Base-by-base conservation (phyloP, 2,797 vertebrate species). In the Phoebastria nigripes region DNA sequence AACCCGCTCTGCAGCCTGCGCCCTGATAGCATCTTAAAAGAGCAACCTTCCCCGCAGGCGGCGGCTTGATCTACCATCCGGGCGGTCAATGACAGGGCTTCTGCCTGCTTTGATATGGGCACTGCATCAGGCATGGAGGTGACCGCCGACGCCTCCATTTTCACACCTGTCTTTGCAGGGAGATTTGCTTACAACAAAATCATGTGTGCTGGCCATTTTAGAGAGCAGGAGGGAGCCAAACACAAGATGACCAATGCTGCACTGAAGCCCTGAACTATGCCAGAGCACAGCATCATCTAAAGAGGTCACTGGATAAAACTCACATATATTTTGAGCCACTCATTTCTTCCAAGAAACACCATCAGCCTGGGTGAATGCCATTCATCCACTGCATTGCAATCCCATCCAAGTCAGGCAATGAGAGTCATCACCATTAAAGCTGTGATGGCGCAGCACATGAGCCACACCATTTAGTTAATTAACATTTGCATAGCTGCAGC, bases 121-220 rank as follows among this genome's bases (percentile, higher is more conserved):
- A 24, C 28, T 7, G 15, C 65, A 21, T 47, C 12, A 17, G 62
- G 69, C 18, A 0, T 10, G 83, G 61, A 85, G 71, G 41, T 28
- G 24, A 51, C 21, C 2, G 1, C 24, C 1, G 2, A 41, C 4
- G 1, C 44, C 5, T 59, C 51, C n/a, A 10, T 65, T 49, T 63
- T 85, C 74, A 66, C 42, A 6, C 20, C 9, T 7, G 16, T 56
- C 49, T n/a, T 46, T 31, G 49, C 46, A 63, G 61, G 52, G 51
- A 56, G n/a, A 49, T 61, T 29, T 63, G 41, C 42, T 54, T 16
- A 26, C 1, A 3, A 87, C 47, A 54, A 90, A 54, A 72, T 41
- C 1, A 0, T 13, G 22, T 5, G 9, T 15, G 20, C 28, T n/a
- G 70, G 66, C 37, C 56, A 6, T 52, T 77, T 79, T 4, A 42